Evolutionary conservation across 2,797 vertebrate species (phyloP).

Genomic region (Smutsia gigantea): DNA sequence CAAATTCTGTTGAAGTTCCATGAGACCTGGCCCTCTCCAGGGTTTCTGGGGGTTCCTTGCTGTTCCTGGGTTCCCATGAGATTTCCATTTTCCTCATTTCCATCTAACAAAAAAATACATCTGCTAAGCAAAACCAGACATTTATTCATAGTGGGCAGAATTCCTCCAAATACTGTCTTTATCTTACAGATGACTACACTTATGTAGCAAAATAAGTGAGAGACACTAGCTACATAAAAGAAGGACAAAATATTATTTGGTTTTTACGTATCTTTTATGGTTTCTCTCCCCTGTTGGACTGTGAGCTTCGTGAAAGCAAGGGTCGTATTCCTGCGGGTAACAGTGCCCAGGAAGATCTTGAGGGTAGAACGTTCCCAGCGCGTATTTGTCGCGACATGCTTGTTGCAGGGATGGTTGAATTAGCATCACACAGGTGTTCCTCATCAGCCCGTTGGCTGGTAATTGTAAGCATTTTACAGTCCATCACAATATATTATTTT

Average conservation of each 20-base stretch:
- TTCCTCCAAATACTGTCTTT: not conserved
- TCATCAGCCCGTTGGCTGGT: not conserved
- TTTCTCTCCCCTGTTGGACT: not conserved
- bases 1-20: not conserved
- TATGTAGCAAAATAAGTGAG: not conserved
- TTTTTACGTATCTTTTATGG: not conserved
- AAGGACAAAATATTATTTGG: not conserved
- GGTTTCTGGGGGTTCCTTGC: not conserved
- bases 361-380: not conserved
- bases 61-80: not conserved
- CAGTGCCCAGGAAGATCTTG: not conserved
- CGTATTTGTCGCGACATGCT: not conserved
- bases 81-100: not conserved
- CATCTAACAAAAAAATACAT: not conserved
- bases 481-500: not conserved
- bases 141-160: not conserved
- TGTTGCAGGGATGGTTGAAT: not conserved
- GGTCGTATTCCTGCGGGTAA: not conserved
- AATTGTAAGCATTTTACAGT: not conserved
- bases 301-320: not conserved
- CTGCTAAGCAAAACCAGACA: not conserved
- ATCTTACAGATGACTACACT: not conserved
- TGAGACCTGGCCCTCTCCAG: not conserved
- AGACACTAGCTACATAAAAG: not conserved
- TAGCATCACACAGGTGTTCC: not conserved